These are phyloP conservation scores for Drosophila athabasca DNA, from an alignment of 1,140 invertebrate genomes.

Conservation along the genomic window DNA sequence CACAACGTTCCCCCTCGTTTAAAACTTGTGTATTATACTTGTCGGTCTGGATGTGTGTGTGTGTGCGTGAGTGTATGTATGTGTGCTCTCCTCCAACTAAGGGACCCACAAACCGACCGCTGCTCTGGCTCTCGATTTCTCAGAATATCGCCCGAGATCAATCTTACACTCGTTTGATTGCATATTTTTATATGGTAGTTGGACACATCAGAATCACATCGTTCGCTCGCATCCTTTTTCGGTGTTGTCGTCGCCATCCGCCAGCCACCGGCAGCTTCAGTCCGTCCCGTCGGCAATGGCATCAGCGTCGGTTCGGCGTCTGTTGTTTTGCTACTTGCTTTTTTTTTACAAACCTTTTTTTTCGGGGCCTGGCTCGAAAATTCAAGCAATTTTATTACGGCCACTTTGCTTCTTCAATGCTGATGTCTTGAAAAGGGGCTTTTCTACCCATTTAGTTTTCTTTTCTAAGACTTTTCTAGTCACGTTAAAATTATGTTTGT, in stretches of 20 bases:
- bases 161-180: conserved; percentile 75
- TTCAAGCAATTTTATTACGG: conserved; percentile 48
- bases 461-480: no score
- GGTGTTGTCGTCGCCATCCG: conserved; percentile 44
- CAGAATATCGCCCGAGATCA: conserved; percentile 76
- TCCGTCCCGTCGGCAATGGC: conserved; percentile 3
- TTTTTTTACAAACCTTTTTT: conserved; percentile 35
- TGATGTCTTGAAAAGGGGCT: not conserved
- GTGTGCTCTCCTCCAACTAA: conserved; percentile 28
- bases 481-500: no score
- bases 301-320: conserved; percentile 32
- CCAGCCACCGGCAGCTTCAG: conserved; percentile 8
- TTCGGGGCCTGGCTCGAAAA: conserved; percentile 26
- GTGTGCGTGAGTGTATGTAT: conserved; percentile 24
- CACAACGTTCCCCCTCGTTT: no score
- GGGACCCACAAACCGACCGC: conserved; percentile 33
- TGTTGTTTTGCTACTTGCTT: conserved; percentile 37
- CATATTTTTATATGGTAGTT: conserved; percentile 81
- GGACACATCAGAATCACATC: conserved; percentile 77
- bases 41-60: conserved; percentile 22
- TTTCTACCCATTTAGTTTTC: no score
- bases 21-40: conserved; percentile 28
- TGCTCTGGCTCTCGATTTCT: conserved; percentile 53
- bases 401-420: conserved; percentile 2
- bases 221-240: conserved; percentile 71